Percentiles rank a stretch among this genome's conserved stretches.
Evolutionary conservation across 2,888 invertebrate species (phyloP).

Genomic region (Trissoscelio sp.): DNA sequence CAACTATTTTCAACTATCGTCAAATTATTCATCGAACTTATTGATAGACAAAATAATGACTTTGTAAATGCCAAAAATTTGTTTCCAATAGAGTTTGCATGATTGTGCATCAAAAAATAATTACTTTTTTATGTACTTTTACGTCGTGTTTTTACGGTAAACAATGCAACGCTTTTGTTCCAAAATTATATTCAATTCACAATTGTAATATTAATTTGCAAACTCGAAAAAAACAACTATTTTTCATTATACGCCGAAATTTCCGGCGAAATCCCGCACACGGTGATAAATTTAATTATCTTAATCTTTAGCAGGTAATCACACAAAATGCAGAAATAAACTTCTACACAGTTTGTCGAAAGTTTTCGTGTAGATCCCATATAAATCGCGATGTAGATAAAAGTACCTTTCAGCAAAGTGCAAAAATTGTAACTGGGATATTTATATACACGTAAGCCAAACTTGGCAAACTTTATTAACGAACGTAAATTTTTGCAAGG

Average conservation of each 20-base stretch:
- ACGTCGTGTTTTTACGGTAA: no score
- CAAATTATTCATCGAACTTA: no score
- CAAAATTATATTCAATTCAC: neutral
- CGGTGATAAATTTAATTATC: slow-evolving; percentile 45
- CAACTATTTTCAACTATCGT: no score
- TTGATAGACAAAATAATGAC: no score
- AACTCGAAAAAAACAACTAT: slow-evolving; percentile 5
- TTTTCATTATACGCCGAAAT: slow-evolving; percentile 13
- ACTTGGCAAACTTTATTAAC: slow-evolving; percentile 40
- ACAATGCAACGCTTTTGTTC: neutral
- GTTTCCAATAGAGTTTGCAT: no score
- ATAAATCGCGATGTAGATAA: slow-evolving; percentile 47
- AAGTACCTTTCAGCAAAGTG: slow-evolving; percentile 27
- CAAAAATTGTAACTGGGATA: slow-evolving; percentile 29
- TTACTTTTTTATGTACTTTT: no score
- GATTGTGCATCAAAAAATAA: no score
- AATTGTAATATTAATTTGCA: slow-evolving; percentile 5
- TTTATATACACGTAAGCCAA: slow-evolving; percentile 21
- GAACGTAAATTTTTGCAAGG: slow-evolving; percentile 13
- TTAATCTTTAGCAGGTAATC: slow-evolving; percentile 47
- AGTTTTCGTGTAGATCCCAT: slow-evolving; percentile 37
- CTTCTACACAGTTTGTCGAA: slow-evolving; percentile 35
- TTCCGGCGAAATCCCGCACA: neutral
- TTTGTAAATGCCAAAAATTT: no score
- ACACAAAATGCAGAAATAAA: slow-evolving; percentile 47